Conservation (phyloP, 2,113 vertebrate genomes). For the Picathartes gymnocephalus region DNA sequence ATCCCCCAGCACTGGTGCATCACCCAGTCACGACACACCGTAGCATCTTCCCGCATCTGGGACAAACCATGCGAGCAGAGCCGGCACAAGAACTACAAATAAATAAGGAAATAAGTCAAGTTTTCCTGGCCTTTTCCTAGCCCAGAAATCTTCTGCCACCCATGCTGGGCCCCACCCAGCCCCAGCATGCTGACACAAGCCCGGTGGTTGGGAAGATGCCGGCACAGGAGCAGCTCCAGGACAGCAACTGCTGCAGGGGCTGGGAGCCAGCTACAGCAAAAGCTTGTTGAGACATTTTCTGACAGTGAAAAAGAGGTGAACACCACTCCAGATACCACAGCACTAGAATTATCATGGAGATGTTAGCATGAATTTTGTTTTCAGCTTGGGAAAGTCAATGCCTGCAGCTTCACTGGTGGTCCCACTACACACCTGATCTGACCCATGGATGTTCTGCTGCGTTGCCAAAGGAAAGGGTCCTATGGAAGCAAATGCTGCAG, state of each 20-base stretch:
- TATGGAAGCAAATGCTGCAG: neutral
- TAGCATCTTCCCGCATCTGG: neutral
- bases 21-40: neutral
- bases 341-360: neutral
- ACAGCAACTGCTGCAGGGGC: neutral
- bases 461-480: neutral
- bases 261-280: neutral
- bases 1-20: neutral
- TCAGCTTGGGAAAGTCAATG: neutral
- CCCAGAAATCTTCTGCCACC: neutral
- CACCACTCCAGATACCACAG: neutral
- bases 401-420: neutral
- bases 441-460: neutral
- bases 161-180: neutral
- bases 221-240: neutral
- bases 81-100: neutral
- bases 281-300: neutral
- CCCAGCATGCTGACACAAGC: accelerated
- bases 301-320: neutral
- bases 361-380: neutral
- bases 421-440: neutral
- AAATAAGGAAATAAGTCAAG: neutral
- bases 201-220: accelerated
- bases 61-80: accelerated
- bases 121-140: neutral